Evolutionary conservation across 2,888 invertebrate genomes (phyloP), one percentile per base, ranked within the genome.

Genomic region (Spodoptera picta): DNA sequence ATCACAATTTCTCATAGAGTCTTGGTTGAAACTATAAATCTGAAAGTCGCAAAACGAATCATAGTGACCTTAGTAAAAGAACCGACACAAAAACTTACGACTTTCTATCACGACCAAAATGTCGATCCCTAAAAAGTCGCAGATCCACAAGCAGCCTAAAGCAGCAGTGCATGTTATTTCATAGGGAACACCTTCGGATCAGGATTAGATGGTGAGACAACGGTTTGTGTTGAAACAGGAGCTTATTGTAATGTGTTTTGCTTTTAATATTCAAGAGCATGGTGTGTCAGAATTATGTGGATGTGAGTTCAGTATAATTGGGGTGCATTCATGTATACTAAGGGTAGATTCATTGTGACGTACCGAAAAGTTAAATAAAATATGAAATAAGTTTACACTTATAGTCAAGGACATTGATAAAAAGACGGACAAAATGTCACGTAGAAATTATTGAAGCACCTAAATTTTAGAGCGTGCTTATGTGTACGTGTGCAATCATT

Each of bases 111-210:
- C 42, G 3, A n/a, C 9, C 0, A 23, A 50, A 60, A 48, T 44
- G 24, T 66, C 42, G 24, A 5, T 10, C n/a, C 5, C 9, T 9
- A 7, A 36, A 36, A 36, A 36, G 7, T 36, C 36, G 36, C 36
- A 36, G 36, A 48, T 70, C 4, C 51, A 0, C 41, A 55, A 1
- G 19, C 9, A 2, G 10, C 43, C 19, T 74, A 66, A 66, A 58
- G 67, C 68, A 65, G 44, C 66, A 55, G 63, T 76, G 80, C 78
- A 78, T 80, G 78, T 69, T 78, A 77, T 81, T 82, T 81, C 80
- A 77, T 76, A 77, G 72, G 49, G 59, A 75, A 77, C 72, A 79
- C 73, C 62, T 68, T 76, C 59, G 65, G 73, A 65, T 77, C 70
- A 75, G 76, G 68, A 73, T 79, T 76, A 76, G 68, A 61, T 74